A percentile compares a stretch with the other conserved stretches of the same genome.
Conservation (phyloP, 92 coral and sea anemone species). For the Bergia puertoricense region DNA sequence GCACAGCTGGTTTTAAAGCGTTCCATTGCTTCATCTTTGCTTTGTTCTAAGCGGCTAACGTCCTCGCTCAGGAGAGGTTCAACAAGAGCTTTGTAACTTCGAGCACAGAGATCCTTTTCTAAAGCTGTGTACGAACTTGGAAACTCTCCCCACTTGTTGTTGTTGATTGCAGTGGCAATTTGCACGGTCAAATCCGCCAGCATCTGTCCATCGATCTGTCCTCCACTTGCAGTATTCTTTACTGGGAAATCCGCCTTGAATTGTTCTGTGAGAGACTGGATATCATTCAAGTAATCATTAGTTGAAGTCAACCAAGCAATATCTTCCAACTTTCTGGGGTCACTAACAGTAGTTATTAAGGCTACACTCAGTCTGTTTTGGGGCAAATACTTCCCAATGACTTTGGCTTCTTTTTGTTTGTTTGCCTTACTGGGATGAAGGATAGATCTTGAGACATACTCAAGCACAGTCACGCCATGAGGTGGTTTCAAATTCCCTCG, state of each 20-base stretch:
- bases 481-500: constrained; percentile 46
- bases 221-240: constrained; percentile 48
- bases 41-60: not conserved
- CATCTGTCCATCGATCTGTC: constrained; percentile 41
- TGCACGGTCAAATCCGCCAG: constrained; percentile 36
- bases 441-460: constrained; percentile 37
- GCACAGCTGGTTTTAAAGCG: constrained; percentile 13
- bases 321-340: constrained; percentile 37
- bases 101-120: constrained; percentile 45
- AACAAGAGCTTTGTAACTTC: constrained; percentile 26
- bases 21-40: not conserved
- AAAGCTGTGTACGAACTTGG: constrained; percentile 29
- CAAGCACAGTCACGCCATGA: constrained; percentile 24
- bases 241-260: constrained; percentile 9
- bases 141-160: constrained; percentile 25
- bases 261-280: constrained; percentile 4
- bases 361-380: constrained; percentile 44
- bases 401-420: constrained; percentile 34
- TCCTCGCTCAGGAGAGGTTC: constrained; percentile 34
- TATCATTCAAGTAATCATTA: constrained; percentile 13
- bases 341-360: constrained; percentile 48
- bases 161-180: constrained; percentile 31
- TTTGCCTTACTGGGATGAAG: not conserved
- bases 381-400: constrained; percentile 53
- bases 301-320: constrained; percentile 13